These are phyloP conservation scores for Diacarnus erythraeanus DNA, from an alignment of 37 sponge, comb jelly and placozoan genomes.

Conservation along the genomic window DNA sequence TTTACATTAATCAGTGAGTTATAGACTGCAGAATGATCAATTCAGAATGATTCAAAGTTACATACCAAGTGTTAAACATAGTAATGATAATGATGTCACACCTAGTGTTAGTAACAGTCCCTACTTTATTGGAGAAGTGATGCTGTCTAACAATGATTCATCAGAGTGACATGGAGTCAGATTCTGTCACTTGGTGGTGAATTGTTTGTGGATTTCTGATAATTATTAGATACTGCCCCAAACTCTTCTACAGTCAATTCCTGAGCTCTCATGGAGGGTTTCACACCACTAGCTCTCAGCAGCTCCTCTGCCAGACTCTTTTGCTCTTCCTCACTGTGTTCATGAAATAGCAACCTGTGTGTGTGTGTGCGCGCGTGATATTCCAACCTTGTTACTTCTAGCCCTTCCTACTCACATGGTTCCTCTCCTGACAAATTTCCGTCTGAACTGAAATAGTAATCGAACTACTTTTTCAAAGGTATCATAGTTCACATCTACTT, in stretches of 20 bases:
- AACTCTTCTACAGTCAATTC: constrained; percentile 66
- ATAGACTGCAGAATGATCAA: too few relatives aligned
- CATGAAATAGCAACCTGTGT: constrained; percentile 66
- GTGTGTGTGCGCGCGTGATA: neutral
- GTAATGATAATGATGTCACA: too few relatives aligned
- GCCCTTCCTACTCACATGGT: constrained; percentile 46
- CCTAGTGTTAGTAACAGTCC: too few relatives aligned
- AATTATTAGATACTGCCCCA: constrained; percentile 21
- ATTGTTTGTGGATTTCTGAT: neutral
- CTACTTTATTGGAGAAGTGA: too few relatives aligned
- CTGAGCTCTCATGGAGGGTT: constrained; percentile 65
- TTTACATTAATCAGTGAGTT: too few relatives aligned
- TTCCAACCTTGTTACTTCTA: too few relatives aligned
- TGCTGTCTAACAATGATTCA: too few relatives aligned
- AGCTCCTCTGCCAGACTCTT: constrained; percentile 27
- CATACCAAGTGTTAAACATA: too few relatives aligned
- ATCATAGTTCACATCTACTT: constrained; percentile 46
- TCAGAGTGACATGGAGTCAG: too few relatives aligned
- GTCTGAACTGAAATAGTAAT: constrained; percentile 68
- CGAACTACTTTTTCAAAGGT: constrained; percentile 73
- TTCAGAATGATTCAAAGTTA: too few relatives aligned
- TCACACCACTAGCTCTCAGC: constrained; percentile 52
- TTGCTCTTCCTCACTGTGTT: constrained; percentile 7
- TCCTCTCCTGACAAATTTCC: constrained; percentile 67
- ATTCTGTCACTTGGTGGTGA: neutral